phyloP scores from a whole-genome alignment of 1,140 invertebrate species.

The Dendrolimus punctatus region DNA sequence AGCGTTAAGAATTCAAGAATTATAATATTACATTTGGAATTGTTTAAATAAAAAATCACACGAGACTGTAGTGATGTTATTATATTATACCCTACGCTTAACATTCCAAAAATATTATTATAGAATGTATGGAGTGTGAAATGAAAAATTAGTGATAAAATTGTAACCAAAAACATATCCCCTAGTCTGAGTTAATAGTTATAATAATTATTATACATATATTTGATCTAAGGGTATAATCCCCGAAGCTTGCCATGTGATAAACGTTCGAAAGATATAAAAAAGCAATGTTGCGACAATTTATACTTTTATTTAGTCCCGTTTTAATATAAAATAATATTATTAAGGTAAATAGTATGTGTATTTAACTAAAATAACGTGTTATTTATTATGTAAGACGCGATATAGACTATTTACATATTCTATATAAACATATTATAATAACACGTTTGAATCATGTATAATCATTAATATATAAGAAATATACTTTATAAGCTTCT shows the following conservation, averaged over 20 bases:
- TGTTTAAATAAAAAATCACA: not conserved
- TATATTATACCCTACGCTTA: too few relatives aligned
- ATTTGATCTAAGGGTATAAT: slow-evolving; percentile 2
- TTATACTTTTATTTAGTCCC: too few relatives aligned
- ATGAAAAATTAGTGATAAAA: slow-evolving; percentile 43
- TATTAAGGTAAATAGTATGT: too few relatives aligned
- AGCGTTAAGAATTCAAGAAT: too few relatives aligned
- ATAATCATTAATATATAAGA: slow-evolving; percentile 1
- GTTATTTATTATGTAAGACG: slow-evolving; percentile 42
- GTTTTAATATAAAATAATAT: too few relatives aligned
- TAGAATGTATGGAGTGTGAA: slow-evolving; percentile 6
- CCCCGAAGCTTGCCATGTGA: not conserved
- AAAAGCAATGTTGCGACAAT: not conserved
- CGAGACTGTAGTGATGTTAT: too few relatives aligned
- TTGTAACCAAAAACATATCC: slow-evolving; percentile 66
- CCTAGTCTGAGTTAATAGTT: slow-evolving; percentile 55
- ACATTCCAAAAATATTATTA: too few relatives aligned
- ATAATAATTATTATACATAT: slow-evolving; percentile 38
- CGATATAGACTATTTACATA: slow-evolving; percentile 52
- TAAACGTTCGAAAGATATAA: not conserved
- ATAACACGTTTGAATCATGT: slow-evolving; percentile 34
- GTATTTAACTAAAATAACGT: slow-evolving; percentile 18
- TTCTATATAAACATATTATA: slow-evolving; percentile 46
- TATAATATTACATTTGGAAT: not conserved
- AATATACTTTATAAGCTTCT: not conserved